These are phyloP conservation scores for Napeogenes sylphis DNA, from an alignment of 2,888 invertebrate species.

Conservation along the genomic window DNA sequence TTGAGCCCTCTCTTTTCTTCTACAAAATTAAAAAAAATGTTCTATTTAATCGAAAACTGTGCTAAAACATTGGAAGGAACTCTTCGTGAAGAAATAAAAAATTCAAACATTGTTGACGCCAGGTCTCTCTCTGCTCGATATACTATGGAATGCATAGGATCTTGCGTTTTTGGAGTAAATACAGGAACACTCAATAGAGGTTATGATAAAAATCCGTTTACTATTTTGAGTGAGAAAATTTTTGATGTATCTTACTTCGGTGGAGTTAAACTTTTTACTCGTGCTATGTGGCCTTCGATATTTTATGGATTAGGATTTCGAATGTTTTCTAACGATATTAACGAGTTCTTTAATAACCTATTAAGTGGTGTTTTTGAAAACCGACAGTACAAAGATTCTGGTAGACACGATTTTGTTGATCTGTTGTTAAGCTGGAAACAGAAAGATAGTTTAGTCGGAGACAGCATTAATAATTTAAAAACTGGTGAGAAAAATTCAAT, in stretches of 20 bases:
- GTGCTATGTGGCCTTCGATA: slow-evolving; percentile 47
- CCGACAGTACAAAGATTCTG: slow-evolving; percentile 39
- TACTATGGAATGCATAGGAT: slow-evolving; percentile 54
- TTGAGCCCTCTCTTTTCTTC: slow-evolving; percentile 56
- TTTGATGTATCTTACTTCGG: slow-evolving; percentile 36
- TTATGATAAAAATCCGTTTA: slow-evolving; percentile 43
- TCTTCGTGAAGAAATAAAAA: slow-evolving; percentile 36
- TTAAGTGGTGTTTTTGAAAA: slow-evolving; percentile 41
- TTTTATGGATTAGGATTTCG: slow-evolving; percentile 48
- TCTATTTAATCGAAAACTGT: slow-evolving; percentile 49
- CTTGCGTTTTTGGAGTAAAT: slow-evolving; percentile 56
- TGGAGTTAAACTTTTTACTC: slow-evolving; percentile 37
- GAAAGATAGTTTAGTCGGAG: slow-evolving; percentile 42
- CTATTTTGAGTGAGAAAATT: slow-evolving; percentile 38
- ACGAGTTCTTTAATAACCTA: slow-evolving; percentile 41
- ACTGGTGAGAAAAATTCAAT: slow-evolving; percentile 33
- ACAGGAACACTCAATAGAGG: slow-evolving; percentile 30
- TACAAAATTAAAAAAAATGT: slow-evolving; percentile 63
- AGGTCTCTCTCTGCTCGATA: slow-evolving; percentile 41
- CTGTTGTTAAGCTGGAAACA: slow-evolving; percentile 42
- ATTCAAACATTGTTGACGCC: slow-evolving; percentile 34
- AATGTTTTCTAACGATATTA: slow-evolving; percentile 35
- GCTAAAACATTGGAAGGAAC: slow-evolving; percentile 41
- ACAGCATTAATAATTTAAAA: slow-evolving; percentile 44
- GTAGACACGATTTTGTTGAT: slow-evolving; percentile 50